Conservation (phyloP, 2,888 invertebrate species). For the Chirona hameri region DNA sequence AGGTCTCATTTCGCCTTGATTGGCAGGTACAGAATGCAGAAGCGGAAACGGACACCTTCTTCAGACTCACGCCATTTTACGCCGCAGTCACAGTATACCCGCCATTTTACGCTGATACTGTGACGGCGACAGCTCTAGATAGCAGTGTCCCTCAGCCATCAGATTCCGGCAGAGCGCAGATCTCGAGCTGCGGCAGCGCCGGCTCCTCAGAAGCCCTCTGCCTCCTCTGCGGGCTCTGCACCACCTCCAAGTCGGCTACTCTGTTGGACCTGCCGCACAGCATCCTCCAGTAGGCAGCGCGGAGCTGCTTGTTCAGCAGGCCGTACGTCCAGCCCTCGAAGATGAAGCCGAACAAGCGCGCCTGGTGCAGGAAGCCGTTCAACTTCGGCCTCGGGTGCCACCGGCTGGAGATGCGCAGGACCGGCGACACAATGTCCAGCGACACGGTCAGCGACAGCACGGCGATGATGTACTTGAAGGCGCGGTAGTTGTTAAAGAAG, state of each 20-base stretch:
- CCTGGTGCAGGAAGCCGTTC: neutral
- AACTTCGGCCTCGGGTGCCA: neutral
- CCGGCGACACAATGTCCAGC: neutral
- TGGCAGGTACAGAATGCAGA: too few species aligned
- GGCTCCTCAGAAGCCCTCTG: too few species aligned
- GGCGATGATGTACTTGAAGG: neutral
- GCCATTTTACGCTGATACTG: too few species aligned
- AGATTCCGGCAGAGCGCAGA: too few species aligned
- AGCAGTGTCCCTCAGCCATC: too few species aligned
- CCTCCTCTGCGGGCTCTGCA: neutral
- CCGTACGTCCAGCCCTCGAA: neutral
- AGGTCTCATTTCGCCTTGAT: too few species aligned
- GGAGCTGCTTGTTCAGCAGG: neutral
- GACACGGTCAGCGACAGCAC: neutral
- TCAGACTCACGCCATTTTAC: too few species aligned
- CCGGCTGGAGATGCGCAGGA: neutral
- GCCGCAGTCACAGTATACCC: too few species aligned
- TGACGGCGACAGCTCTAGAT: too few species aligned
- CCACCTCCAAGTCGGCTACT: too few species aligned
- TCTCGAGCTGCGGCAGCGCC: too few species aligned
- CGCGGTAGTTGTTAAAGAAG: neutral
- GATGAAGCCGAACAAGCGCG: neutral
- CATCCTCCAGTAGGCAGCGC: neutral
- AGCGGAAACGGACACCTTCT: too few species aligned
- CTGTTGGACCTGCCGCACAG: neutral